Base-by-base conservation (phyloP, 2,888 invertebrate species). In the Thymelicus sylvestris region DNA sequence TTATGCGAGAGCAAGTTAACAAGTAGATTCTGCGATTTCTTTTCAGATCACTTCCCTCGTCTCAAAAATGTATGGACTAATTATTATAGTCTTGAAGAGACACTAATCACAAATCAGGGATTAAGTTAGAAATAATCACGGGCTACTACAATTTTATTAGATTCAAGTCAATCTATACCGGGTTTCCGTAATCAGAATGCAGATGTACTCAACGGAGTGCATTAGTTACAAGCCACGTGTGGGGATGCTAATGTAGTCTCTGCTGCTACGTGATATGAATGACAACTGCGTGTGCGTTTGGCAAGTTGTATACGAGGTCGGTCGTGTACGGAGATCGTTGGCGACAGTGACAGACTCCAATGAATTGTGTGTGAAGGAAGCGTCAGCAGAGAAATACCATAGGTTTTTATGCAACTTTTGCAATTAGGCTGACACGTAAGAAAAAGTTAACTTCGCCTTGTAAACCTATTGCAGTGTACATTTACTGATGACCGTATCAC, bases 331-430 rank as follows among this genome's bases (percentile, higher is more conserved):
- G 61, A 41, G 68, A 72, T 72, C 66, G 13, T 41, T 70, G 64
- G 67, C 67, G 72, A 62, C 72, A 72, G 72, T 68, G 71, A 60
- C 70, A 71, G 71, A 66, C 67, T 39, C 72, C 75, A 77, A 73
- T 76, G 69, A 74, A 66, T 73, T 75, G 67, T 75, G 76, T 75
- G 63, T 74, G 74, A 73, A 72, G 74, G 74, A 67, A 73, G 73
- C 69, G 67, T 77, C 74, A 74, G 73, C 74, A 76, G 75, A 73
- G 71, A 69, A 71, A 72, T 71, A 8, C 60, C 47, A 24, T 38
- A 47, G 41, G 41, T 44, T 66, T 47, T 57, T 55, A 8, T 8
- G 41, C 6, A 41, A 41, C 41, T 41, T 44, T 44, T 10, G 12
- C 5, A 31, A 31, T 31, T 31, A 5, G 5, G 31, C 31, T 31